Evolutionary conservation across 2,888 invertebrate genomes (phyloP), one percentile per base, ranked within the genome.

Genomic region (Cryptophagus acutangulus): DNA sequence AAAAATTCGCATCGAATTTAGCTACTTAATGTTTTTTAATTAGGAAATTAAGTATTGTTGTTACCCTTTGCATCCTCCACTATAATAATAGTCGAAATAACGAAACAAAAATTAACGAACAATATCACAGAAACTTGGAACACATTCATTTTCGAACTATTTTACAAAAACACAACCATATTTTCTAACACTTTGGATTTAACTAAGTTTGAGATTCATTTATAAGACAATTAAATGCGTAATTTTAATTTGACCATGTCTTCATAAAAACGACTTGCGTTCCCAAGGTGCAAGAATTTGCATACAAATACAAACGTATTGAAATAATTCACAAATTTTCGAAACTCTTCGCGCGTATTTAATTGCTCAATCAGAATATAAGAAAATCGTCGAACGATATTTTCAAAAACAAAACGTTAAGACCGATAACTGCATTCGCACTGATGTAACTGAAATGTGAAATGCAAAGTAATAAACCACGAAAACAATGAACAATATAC

Each of bases 31-130:
- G n/a, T n/a, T n/a, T n/a, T n/a, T n/a, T n/a, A n/a, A n/a, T n/a
- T n/a, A n/a, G n/a, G n/a, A n/a, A n/a, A n/a, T n/a, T n/a, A n/a
- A n/a, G n/a, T n/a, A n/a, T n/a, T n/a, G n/a, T n/a, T n/a, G n/a
- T n/a, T 58, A 63, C 63, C 63, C 62, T 59, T 63, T 9, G 63
- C 63, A 53, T 63, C 63, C 40, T 63, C 62, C 15, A 63, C 54
- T 33, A 63, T 55, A 37, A 63, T 63, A 37, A 63, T 60, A 17
- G 59, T 52, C 37, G 45, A 37, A 38, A 44, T 38, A 30, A 46
- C 39, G 38, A 47, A n/a, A 41, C 26, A 39, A n/a, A n/a, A n/a
- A n/a, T 34, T 39, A 45, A 51, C 36, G 39, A 55, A 45, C 44
- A 59, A 48, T 55, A 59, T 57, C 58, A 59, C 57, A 59, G 51